phyloP scores from a whole-genome alignment of 2,888 invertebrate species.

The Petrolisthes cinctipes region DNA sequence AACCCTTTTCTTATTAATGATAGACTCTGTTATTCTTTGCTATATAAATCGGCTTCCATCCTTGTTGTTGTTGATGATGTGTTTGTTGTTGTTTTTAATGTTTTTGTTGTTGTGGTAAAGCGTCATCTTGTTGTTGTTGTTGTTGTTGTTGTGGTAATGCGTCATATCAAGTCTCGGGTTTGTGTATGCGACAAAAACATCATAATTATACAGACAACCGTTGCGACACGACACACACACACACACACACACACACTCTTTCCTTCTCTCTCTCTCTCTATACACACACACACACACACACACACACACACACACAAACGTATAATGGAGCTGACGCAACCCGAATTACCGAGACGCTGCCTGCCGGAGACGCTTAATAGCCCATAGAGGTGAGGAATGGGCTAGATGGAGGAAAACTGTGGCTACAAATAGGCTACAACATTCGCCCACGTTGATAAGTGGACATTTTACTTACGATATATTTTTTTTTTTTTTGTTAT shows the following conservation, averaged over 20 bases:
- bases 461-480: background rate
- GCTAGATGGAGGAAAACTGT: no score
- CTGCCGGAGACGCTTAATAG: no score
- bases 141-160: no score
- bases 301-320: background rate
- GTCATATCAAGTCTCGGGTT: no score
- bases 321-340: background rate
- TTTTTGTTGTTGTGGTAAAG: no score
- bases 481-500: background rate
- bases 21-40: no score
- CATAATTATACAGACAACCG: background rate
- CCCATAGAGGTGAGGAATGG: no score
- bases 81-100: no score
- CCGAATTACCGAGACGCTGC: no score
- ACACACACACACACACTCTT: constrained; percentile 1
- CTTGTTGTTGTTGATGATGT: no score
- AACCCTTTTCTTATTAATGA: background rate
- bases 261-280: background rate
- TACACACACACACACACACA: constrained; percentile 8
- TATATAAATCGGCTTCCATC: no score
- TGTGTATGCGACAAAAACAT: background rate
- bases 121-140: no score
- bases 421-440: background rate
- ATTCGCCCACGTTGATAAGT: background rate
- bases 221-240: background rate